These are phyloP conservation scores for Actinernus sp. DNA, from an alignment of 92 coral and sea anemone species.

Conservation along the genomic window DNA sequence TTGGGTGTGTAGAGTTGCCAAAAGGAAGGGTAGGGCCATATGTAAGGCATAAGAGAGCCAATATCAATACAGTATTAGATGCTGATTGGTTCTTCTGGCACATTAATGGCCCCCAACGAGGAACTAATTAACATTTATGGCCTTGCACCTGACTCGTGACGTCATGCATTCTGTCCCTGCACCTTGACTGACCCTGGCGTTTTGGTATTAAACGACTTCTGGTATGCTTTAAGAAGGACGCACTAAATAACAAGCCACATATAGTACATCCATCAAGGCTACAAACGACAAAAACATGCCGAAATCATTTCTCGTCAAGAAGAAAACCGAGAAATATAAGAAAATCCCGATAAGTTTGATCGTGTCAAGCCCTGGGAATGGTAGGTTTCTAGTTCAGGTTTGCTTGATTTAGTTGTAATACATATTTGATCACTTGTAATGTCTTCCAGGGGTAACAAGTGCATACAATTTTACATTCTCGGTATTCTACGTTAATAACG, in stretches of 20 bases:
- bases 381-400: conserved; percentile 5
- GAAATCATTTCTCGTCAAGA: conserved; percentile 86
- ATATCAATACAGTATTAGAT: conserved; percentile 14
- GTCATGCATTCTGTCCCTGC: conserved; percentile 29
- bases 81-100: conserved; percentile 36
- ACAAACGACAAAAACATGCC: no score
- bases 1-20: conserved; percentile 26
- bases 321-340: conserved; percentile 54
- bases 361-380: conserved; percentile 53
- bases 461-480: no score
- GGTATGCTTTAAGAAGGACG: conserved; percentile 24
- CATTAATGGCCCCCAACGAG: conserved; percentile 7
- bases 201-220: conserved; percentile 33
- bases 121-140: conserved; percentile 9
- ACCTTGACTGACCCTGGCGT: conserved; percentile 23
- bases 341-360: conserved; percentile 22
- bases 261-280: conserved; percentile 13
- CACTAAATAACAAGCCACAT: not conserved
- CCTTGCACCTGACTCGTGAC: conserved; percentile 59
- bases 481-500: no score
- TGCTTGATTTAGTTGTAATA: not conserved
- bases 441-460: conserved; percentile 70
- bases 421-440: no score
- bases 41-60: conserved; percentile 27
- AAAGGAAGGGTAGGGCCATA: conserved; percentile 21